Conservation (phyloP, 2,113 vertebrate species). For the Calidris pugnax region DNA sequence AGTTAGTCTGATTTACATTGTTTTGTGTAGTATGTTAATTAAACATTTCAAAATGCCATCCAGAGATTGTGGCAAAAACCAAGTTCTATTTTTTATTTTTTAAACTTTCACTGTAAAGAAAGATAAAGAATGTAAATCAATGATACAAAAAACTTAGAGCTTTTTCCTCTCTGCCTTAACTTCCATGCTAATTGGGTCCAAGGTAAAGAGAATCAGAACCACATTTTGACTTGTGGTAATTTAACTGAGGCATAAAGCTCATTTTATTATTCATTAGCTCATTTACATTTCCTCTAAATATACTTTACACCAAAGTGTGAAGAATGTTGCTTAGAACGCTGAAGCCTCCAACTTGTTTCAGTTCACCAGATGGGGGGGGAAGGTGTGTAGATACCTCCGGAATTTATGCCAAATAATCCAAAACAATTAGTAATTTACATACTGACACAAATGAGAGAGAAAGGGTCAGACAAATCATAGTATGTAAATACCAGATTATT, state of each 20-base stretch:
- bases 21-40: conserved; percentile 47
- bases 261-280: background rate
- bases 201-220: conserved; percentile 17
- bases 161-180: background rate
- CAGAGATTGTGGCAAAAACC: background rate
- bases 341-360: background rate
- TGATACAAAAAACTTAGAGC: background rate
- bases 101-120: background rate
- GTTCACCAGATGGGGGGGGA: background rate
- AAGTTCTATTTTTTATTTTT: background rate
- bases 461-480: background rate
- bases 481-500: background rate
- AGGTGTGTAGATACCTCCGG: background rate
- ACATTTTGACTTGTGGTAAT: background rate
- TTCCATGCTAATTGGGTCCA: background rate
- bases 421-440: background rate
- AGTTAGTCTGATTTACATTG: conserved; percentile 38
- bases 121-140: background rate
- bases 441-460: background rate
- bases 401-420: background rate
- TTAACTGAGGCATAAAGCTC: background rate
- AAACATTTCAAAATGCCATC: conserved; percentile 53
- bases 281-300: background rate
- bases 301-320: background rate
- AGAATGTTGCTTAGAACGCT: background rate